These are phyloP conservation scores for Gerris lacustris DNA, from an alignment of 2,888 invertebrate genomes.

Conservation along the genomic window DNA sequence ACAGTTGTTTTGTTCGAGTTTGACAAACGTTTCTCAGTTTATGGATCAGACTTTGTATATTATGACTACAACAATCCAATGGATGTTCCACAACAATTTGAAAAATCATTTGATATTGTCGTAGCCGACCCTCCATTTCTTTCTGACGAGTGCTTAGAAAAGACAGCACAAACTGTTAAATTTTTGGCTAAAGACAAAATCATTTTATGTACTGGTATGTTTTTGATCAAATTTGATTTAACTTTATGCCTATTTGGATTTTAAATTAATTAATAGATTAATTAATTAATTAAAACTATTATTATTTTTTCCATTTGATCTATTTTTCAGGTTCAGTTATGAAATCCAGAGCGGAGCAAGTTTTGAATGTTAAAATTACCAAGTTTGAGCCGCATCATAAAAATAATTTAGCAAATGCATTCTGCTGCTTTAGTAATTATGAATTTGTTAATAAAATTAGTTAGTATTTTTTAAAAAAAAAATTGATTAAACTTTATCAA, in stretches of 20 bases:
- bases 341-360: conserved; percentile 52
- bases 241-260: neutral
- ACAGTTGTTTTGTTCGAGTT: conserved; percentile 67
- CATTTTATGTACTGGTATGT: conserved; percentile 71
- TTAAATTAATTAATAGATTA: neutral
- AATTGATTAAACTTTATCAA: too few species aligned
- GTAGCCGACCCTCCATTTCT: conserved; percentile 92
- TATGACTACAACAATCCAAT: conserved; percentile 81
- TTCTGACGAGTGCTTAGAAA: conserved; percentile 78
- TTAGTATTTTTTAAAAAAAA: too few species aligned
- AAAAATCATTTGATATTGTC: conserved; percentile 61
- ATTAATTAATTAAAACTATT: neutral
- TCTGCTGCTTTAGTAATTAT: conserved; percentile 82
- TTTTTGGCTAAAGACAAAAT: conserved; percentile 61
- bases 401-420: conserved; percentile 86
- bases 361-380: conserved; percentile 53
- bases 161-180: conserved; percentile 65
- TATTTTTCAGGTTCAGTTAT: conserved; percentile 54
- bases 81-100: conserved; percentile 48
- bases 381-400: conserved; percentile 67
- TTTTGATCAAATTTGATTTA: conserved; percentile 8
- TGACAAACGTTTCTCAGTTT: conserved; percentile 68
- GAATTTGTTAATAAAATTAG: conserved; percentile 25
- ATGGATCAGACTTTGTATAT: conserved; percentile 62
- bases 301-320: conserved; percentile 16